Evolutionary conservation across 2,113 vertebrate species (phyloP), one percentile per base, ranked within the genome.

Genomic region (Sylvilagus bachmani): DNA sequence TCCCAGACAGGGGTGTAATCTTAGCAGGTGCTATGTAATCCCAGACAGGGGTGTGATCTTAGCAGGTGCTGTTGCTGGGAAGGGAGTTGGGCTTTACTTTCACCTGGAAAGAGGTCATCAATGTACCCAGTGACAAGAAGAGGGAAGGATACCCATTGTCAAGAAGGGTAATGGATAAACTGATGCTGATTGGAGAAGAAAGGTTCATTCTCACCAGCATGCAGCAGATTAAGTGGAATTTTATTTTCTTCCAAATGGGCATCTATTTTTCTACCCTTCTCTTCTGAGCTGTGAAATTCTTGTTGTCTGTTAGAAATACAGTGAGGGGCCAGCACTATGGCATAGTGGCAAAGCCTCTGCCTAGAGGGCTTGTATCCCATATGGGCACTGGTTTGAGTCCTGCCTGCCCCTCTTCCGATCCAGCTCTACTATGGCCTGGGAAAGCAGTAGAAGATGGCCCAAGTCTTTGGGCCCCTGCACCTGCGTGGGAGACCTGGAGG

Each of bases 61-160:
- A 58, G 55, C 55, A 58, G 36, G 55, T 16, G 51, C 33, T 38
- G 14, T 11, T 77, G 25, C 24, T 16, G 53, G 31, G 66, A 74
- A 21, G 55, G 67, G 13, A 44, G 5, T 7, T 5, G 6, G 27
- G 19, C 29, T 58, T 88, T 14, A 5, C 12, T 79, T 49, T 51
- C 27, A 0, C 1, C 2, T 58, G 33, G n/a, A 74, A 38, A 29
- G 36, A 51, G 55, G 33, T 2, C 49, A 21, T 13, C 17, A 29
- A 33, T 31, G 3, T 70, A 25, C 12, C 1, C 10, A 13, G 22
- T 31, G 21, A 58, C 44, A 69, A 93, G 44, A 73, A 70, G 49
- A 77, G 16, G 31, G 22, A 36, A 1, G 1, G 33, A 25, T 3
- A 38, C 22, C 13, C 77, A 12, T 0, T 11, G 0, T 6, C n/a